A percentile compares a stretch with the other conserved stretches of the same genome.
Evolutionary conservation across 2,113 vertebrate species (phyloP).

Genomic region (Eudorcas thomsonii): DNA sequence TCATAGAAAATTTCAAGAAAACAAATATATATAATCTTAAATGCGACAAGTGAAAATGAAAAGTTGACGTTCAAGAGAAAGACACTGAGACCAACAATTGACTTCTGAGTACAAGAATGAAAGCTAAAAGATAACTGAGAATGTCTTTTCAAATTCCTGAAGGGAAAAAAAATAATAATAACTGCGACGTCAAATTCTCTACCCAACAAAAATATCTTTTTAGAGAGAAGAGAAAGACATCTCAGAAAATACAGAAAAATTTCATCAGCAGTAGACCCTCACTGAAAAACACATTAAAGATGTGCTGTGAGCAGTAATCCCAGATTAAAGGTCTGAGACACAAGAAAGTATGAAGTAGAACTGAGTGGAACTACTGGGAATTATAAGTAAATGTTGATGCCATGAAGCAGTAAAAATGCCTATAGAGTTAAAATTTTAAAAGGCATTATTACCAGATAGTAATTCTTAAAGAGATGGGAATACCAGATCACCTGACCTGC

Average conservation of each 20-base stretch:
- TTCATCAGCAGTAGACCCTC: neutral
- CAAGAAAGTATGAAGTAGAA: neutral
- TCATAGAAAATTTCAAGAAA: neutral
- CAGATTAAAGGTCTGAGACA: neutral
- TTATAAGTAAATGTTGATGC: neutral
- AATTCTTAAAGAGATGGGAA: no score
- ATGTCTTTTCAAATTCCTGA: neutral
- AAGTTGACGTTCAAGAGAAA: neutral
- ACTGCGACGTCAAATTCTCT: neutral
- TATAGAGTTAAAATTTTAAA: neutral
- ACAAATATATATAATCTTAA: neutral
- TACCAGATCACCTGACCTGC: no score
- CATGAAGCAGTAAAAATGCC: neutral
- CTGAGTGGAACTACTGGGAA: neutral
- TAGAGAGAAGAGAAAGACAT: neutral
- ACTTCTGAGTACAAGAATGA: neutral
- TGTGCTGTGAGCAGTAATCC: neutral
- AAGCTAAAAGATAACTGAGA: neutral
- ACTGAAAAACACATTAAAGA: neutral
- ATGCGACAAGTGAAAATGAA: neutral
- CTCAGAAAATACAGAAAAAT: neutral
- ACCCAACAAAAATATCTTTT: neutral
- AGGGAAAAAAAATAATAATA: neutral
- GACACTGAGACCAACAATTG: neutral
- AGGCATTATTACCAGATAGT: neutral